Base-by-base conservation (phyloP, 2,888 invertebrate genomes). In the Eilema caniola region DNA sequence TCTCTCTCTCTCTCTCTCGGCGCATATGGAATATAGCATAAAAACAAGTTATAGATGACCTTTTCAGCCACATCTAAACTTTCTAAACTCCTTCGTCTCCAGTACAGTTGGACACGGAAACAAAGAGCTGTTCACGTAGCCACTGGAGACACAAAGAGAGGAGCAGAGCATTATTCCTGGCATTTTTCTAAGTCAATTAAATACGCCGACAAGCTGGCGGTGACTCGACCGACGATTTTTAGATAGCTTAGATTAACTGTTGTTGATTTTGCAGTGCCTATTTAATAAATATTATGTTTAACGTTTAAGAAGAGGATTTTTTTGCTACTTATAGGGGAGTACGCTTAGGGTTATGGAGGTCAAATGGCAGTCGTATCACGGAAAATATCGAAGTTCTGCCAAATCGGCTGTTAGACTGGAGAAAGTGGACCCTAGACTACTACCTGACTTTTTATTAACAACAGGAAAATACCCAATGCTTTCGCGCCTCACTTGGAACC, bases 131-230 rank as follows among this genome's bases (percentile, higher is more conserved):
- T 82, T 86, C 85, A 85, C 85, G 83, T 79, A 79, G 78, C 77
- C 82, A 80, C 76, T 81, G 81, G 76, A 78, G 84, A 85, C 87
- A 86, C 83, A 89, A 90, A 83, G 87, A 89, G 85, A 86, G 83
- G 67, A 81, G 59, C 1, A 63, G 33, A 75, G 75, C 82, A 85
- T 85, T 85, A 86, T 86, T 84, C 84, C 80, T 72, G 79, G 80
- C 86, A 88, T 87, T 89, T 92, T 92, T 93, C 90, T 89, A 90
- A 92, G 90, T 91, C 92, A 92, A 93, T 93, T 94, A 93, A 91
- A 90, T 90, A 83, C 86, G 86, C 70, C 83, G 86, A 77, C 90
- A 69, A 90, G 81, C 90, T 89, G 89, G 90, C 89, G 83, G 79
- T 69, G 70, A 71, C 20, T 67, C 74, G 74, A 72, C 71, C 73